phyloP scores from a whole-genome alignment of 2,888 invertebrate species.

The Hecatera dysodea region DNA sequence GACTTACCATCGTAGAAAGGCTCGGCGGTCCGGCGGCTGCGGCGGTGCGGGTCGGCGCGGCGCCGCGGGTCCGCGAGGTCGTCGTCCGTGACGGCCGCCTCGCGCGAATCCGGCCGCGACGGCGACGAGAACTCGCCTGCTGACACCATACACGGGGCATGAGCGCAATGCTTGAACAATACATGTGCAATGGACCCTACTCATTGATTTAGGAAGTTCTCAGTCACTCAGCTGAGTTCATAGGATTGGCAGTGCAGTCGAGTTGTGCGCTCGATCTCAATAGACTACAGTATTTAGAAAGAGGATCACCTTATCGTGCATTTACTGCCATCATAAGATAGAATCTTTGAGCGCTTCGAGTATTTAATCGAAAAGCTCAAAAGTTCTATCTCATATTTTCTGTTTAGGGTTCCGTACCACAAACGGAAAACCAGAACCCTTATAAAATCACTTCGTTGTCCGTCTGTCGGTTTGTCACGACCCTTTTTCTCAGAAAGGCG shows the following conservation, averaged over 20 bases:
- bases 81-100: conserved; percentile 82
- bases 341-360: too few species aligned
- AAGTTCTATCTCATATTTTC: too few species aligned
- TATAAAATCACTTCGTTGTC: too few species aligned
- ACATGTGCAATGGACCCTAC: background rate
- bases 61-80: conserved; percentile 71
- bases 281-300: too few species aligned
- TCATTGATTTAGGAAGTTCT: background rate
- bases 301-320: too few species aligned
- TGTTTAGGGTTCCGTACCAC: too few species aligned
- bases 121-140: conserved; percentile 81
- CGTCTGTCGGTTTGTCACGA: too few species aligned
- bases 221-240: background rate
- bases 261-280: background rate
- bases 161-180: conserved; percentile 4
- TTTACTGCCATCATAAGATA: too few species aligned
- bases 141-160: conserved; percentile 21
- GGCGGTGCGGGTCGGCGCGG: conserved; percentile 67
- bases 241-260: background rate
- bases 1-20: conserved; percentile 79
- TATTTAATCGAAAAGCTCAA: too few species aligned
- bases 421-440: too few species aligned
- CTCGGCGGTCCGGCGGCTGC: conserved; percentile 67
- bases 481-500: too few species aligned
- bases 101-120: conserved; percentile 83